These are phyloP conservation scores for Brachionus koreanus DNA, from an alignment of 1,140 invertebrate genomes.

Conservation along the genomic window DNA sequence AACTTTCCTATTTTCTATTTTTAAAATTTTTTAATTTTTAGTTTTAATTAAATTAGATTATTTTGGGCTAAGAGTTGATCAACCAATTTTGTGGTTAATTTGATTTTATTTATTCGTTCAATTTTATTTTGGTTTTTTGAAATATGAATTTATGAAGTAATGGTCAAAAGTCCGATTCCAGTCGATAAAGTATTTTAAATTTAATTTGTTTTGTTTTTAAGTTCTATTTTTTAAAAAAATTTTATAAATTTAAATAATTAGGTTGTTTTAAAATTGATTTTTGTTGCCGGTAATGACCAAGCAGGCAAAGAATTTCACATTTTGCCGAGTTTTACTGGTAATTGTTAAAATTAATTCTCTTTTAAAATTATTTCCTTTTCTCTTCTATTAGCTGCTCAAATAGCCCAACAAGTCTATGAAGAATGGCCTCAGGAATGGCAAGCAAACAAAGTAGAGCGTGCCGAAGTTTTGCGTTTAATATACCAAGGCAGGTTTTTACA, in stretches of 20 bases:
- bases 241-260: too few species aligned
- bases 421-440: slow-evolving; percentile 75
- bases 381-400: slow-evolving; percentile 75
- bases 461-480: slow-evolving; percentile 74
- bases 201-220: not conserved
- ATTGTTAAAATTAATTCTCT: not conserved
- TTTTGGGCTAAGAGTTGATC: not conserved
- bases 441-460: not conserved
- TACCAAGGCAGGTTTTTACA: slow-evolving; percentile 98
- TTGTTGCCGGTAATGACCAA: slow-evolving; percentile 29
- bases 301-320: slow-evolving; percentile 30
- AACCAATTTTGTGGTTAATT: not conserved
- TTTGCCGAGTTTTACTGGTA: slow-evolving; percentile 4
- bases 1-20: not conserved
- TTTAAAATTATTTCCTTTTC: not conserved
- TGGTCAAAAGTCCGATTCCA: slow-evolving; percentile 13
- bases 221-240: not conserved
- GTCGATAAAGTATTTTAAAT: slow-evolving; percentile 12
- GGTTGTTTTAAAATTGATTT: slow-evolving; percentile 32
- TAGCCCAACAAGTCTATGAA: slow-evolving; percentile 96
- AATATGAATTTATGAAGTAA: slow-evolving; percentile 23
- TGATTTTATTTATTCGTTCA: not conserved
- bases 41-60: not conserved
- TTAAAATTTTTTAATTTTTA: not conserved
- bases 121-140: not conserved